These are phyloP conservation scores for Haliaeetus albicilla DNA, from an alignment of 2,797 vertebrate species.

Conservation along the genomic window DNA sequence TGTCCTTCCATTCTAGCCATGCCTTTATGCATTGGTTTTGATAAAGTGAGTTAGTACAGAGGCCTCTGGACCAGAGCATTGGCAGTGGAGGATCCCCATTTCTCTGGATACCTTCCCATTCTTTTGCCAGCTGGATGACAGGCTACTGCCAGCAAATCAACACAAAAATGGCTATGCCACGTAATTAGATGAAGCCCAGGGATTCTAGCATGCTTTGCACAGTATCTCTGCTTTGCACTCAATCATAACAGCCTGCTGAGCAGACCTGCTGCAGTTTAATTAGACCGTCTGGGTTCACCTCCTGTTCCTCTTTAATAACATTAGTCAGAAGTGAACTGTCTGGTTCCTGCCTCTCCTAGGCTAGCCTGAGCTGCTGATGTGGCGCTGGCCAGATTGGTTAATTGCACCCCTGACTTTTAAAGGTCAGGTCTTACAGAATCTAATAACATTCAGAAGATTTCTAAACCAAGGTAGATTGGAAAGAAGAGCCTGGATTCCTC, in stretches of 20 bases:
- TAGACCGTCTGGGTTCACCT: not conserved
- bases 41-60: not conserved
- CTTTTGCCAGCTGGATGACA: not conserved
- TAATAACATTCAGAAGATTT: not conserved
- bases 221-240: not conserved
- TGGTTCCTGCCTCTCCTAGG: conserved; percentile 20
- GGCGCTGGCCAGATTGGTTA: not conserved
- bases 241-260: not conserved
- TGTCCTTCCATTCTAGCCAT: not conserved
- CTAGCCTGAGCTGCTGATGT: not conserved
- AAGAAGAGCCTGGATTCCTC: not conserved
- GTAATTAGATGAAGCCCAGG: not conserved
- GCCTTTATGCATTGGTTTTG: not conserved
- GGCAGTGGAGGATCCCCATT: not conserved
- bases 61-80: not conserved
- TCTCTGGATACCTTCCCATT: not conserved
- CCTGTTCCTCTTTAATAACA: conserved; percentile 29
- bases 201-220: not conserved
- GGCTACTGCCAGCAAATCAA: not conserved
- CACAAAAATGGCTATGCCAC: not conserved
- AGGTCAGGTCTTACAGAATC: conserved; percentile 31
- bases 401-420: conserved; percentile 47
- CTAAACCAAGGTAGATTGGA: not conserved
- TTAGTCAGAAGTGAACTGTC: conserved; percentile 23
- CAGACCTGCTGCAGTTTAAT: conserved; percentile 13